A percentile compares a stretch with the other conserved stretches of the same genome.
These are phyloP conservation scores for Percopsis transmontana DNA, from an alignment of 2,113 vertebrate species.

Conservation along the genomic window DNA sequence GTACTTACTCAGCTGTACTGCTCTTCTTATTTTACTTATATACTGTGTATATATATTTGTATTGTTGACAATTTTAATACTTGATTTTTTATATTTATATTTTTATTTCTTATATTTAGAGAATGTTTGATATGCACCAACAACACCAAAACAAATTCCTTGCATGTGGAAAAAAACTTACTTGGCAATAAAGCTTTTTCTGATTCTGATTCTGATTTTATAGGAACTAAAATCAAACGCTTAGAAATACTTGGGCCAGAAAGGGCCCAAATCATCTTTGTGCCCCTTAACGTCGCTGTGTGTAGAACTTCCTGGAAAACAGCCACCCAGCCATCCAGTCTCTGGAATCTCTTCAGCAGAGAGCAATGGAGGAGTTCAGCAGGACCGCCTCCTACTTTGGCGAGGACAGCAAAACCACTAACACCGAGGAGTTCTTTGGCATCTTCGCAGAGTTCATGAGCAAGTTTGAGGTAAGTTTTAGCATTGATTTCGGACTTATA, in stretches of 20 bases:
- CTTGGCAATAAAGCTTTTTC: too few relatives aligned
- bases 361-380: constrained; percentile 89
- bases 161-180: too few relatives aligned
- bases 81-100: too few relatives aligned
- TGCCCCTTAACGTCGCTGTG: constrained; percentile 72
- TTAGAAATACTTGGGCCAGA: neutral
- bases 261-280: neutral
- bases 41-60: too few relatives aligned
- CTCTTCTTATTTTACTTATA: too few relatives aligned
- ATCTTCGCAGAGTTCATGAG: constrained; percentile 93
- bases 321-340: constrained; percentile 87
- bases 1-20: too few relatives aligned
- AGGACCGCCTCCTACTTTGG: constrained; percentile 92
- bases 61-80: too few relatives aligned
- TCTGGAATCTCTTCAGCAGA: constrained; percentile 89
- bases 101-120: too few relatives aligned
- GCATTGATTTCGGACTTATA: constrained; percentile 4
- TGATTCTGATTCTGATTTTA: too few relatives aligned
- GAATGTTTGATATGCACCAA: too few relatives aligned
- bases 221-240: too few relatives aligned
- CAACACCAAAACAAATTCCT: too few relatives aligned
- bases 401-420: constrained; percentile 88
- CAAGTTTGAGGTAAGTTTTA: constrained; percentile 91
- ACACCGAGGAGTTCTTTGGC: constrained; percentile 93
- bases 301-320: constrained; percentile 92